Evolutionary conservation across 1,140 invertebrate species (phyloP).

Genomic region (Acromyrmex heyeri): DNA sequence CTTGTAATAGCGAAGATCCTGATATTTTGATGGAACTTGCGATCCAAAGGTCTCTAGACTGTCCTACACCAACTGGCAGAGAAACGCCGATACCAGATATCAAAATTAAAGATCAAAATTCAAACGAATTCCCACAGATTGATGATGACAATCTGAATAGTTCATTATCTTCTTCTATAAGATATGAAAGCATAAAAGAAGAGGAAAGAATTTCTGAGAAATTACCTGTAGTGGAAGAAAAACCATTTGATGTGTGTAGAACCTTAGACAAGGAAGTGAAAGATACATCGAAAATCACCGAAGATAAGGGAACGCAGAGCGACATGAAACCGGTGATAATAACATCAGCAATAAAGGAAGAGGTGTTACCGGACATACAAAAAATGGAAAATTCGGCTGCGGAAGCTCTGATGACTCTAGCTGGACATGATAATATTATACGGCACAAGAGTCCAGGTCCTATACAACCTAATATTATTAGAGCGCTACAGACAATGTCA

Average conservation of each 20-base stretch:
- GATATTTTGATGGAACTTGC: slow-evolving; percentile 83
- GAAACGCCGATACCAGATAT: slow-evolving; percentile 80
- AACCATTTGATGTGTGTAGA: slow-evolving; percentile 35
- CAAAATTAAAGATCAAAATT: slow-evolving; percentile 72
- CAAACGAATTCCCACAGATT: slow-evolving; percentile 81
- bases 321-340: not conserved
- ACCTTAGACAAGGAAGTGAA: slow-evolving; percentile 26
- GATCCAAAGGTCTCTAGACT: slow-evolving; percentile 81
- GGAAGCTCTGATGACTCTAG: slow-evolving; percentile 86
- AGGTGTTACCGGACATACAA: slow-evolving; percentile 78
- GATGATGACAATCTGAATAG: slow-evolving; percentile 73
- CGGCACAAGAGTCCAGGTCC: slow-evolving; percentile 82
- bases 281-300: not conserved
- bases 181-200: slow-evolving; percentile 61
- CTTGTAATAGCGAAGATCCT: slow-evolving; percentile 82
- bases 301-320: slow-evolving; percentile 50
- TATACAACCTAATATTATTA: slow-evolving; percentile 82
- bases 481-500: slow-evolving; percentile 82
- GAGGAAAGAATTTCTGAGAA: slow-evolving; percentile 51
- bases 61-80: slow-evolving; percentile 81
- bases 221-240: slow-evolving; percentile 42
- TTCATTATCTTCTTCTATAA: slow-evolving; percentile 42
- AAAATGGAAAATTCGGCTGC: slow-evolving; percentile 86
- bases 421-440: slow-evolving; percentile 83
- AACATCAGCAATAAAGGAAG: slow-evolving; percentile 69